Evolutionary conservation across 2,113 vertebrate genomes (phyloP).

Genomic region (Ascaphus truei): DNA sequence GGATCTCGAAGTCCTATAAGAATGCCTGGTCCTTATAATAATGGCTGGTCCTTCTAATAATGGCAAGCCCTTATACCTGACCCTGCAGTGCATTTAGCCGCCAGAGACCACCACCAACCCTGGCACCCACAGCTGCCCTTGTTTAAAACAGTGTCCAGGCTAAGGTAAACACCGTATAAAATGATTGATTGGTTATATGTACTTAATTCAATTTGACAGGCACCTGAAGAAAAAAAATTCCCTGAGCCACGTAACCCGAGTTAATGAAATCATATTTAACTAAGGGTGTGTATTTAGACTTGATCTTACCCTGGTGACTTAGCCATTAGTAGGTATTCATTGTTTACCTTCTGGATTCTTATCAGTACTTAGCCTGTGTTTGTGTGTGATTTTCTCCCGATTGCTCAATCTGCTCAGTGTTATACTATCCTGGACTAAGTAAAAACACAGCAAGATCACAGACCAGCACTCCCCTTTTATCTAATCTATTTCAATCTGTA

Average conservation of each 20-base stretch:
- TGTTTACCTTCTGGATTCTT: constrained; percentile 79
- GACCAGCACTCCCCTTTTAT: constrained; percentile 58
- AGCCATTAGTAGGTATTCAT: constrained; percentile 81
- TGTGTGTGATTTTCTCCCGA: constrained; percentile 73
- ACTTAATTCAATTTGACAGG: constrained; percentile 61
- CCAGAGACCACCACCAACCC: neutral
- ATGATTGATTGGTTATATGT: constrained; percentile 59
- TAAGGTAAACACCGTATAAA: constrained; percentile 47
- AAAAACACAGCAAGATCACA: constrained; percentile 61
- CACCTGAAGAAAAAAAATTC: constrained; percentile 53
- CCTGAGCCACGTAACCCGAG: constrained; percentile 62
- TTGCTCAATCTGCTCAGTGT: constrained; percentile 61
- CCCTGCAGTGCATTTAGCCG: neutral
- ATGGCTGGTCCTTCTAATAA: too few species aligned
- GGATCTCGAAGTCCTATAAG: neutral
- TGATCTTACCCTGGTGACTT: constrained; percentile 78
- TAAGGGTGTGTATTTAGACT: constrained; percentile 77
- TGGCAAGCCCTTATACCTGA: neutral
- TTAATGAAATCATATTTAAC: constrained; percentile 77
- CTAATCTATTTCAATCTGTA: constrained; percentile 56
- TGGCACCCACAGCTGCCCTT: constrained; percentile 23
- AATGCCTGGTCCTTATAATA: neutral
- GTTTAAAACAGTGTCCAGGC: constrained; percentile 36
- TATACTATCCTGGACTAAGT: constrained; percentile 66
- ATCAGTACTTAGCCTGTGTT: constrained; percentile 76